Conservation (phyloP, 2,797 vertebrate genomes). For the Eleutherodactylus coqui region DNA sequence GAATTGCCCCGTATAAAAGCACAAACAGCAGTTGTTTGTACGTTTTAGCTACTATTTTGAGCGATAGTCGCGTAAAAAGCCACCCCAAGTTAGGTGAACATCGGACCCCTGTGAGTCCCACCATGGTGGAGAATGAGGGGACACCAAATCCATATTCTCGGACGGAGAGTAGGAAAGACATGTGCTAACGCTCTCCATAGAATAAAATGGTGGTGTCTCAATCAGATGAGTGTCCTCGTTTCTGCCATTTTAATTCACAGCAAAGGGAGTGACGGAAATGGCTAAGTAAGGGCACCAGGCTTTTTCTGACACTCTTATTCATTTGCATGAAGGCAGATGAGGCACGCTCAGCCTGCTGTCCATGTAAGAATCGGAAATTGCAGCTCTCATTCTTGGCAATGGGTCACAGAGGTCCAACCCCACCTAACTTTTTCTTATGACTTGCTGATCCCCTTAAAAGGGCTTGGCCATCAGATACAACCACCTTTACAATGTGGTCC, state of each 20-base stretch:
- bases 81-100: background rate
- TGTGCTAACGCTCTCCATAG: too few species aligned
- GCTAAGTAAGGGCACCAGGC: background rate
- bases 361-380: background rate
- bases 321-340: background rate
- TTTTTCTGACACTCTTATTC: background rate
- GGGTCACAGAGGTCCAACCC: background rate
- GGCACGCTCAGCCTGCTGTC: background rate
- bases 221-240: too few species aligned
- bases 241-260: background rate
- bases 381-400: background rate
- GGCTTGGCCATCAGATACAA: too few species aligned
- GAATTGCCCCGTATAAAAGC: too few species aligned
- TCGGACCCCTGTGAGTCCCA: background rate
- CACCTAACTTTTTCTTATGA: background rate
- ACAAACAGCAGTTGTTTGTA: too few species aligned
- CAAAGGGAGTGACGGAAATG: background rate
- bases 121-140: background rate
- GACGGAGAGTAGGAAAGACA: background rate
- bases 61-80: too few species aligned
- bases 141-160: background rate
- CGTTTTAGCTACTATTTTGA: too few species aligned
- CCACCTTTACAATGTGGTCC: too few species aligned
- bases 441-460: too few species aligned
- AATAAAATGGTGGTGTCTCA: too few species aligned